These are phyloP conservation scores for Platypus cylindrus DNA, from an alignment of 2,888 invertebrate genomes.

Conservation along the genomic window DNA sequence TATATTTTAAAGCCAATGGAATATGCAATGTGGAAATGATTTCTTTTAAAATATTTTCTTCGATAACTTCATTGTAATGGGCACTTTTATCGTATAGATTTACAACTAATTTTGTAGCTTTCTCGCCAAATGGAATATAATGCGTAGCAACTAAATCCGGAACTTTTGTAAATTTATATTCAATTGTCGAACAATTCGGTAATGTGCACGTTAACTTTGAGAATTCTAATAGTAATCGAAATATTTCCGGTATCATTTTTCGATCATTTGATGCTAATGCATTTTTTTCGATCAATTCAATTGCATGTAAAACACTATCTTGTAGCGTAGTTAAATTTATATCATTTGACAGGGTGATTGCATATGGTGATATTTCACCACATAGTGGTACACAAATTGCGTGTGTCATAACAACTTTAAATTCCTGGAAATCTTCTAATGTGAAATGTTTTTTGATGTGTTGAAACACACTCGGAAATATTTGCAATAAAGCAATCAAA, in stretches of 20 bases:
- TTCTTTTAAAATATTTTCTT: slow-evolving; percentile 57
- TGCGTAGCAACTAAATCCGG: slow-evolving; percentile 68
- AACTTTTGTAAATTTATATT: slow-evolving; percentile 37
- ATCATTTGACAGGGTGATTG: slow-evolving; percentile 60
- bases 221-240: slow-evolving; percentile 50
- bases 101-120: slow-evolving; percentile 59
- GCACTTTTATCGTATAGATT: slow-evolving; percentile 64
- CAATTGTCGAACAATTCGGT: slow-evolving; percentile 43
- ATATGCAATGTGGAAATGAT: slow-evolving; percentile 52
- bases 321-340: slow-evolving; percentile 71
- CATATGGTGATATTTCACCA: slow-evolving; percentile 66
- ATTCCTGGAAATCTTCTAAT: slow-evolving; percentile 61
- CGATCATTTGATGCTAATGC: slow-evolving; percentile 42
- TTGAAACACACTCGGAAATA: slow-evolving; percentile 89
- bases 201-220: slow-evolving; percentile 60
- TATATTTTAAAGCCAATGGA: slow-evolving; percentile 68
- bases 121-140: slow-evolving; percentile 78
- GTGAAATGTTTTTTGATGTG: slow-evolving; percentile 58
- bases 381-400: slow-evolving; percentile 70
- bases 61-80: slow-evolving; percentile 55
- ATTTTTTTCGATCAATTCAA: slow-evolving; percentile 77
- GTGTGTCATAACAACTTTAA: slow-evolving; percentile 56
- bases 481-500: slow-evolving; percentile 86
- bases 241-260: slow-evolving; percentile 54
- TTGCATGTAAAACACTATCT: slow-evolving; percentile 72